A percentile compares a stretch with the other conserved stretches of the same genome.
Evolutionary conservation across 2,113 vertebrate species (phyloP).

Genomic region (Tragelaphus scriptus): DNA sequence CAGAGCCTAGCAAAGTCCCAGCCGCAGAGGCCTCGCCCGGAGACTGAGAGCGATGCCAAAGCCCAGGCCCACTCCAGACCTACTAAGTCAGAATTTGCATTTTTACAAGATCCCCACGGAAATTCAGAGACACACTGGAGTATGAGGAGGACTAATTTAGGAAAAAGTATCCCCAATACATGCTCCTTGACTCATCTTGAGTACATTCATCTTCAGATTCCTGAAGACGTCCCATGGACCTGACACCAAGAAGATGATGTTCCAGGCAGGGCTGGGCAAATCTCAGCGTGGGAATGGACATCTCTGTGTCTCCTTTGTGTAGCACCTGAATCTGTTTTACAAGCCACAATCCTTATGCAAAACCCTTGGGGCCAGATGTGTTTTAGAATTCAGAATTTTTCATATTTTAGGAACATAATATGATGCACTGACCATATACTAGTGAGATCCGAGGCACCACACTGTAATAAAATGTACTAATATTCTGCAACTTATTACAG

Average conservation of each 20-base stretch:
- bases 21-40: no score
- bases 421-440: background rate
- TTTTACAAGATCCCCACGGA: background rate
- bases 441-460: background rate
- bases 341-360: background rate
- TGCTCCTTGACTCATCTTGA: background rate
- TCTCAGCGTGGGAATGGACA: background rate
- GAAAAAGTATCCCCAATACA: background rate
- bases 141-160: background rate
- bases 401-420: background rate
- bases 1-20: background rate
- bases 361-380: background rate
- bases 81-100: background rate
- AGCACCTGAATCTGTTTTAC: background rate
- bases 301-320: background rate
- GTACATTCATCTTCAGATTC: background rate
- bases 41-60: background rate
- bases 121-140: background rate
- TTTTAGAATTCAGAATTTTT: background rate
- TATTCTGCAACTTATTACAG: background rate
- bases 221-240: background rate
- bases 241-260: background rate
- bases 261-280: background rate
- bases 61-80: background rate
- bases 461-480: background rate